phyloP scores from a whole-genome alignment of 2,113 vertebrate species.

The Cottus gobio region DNA sequence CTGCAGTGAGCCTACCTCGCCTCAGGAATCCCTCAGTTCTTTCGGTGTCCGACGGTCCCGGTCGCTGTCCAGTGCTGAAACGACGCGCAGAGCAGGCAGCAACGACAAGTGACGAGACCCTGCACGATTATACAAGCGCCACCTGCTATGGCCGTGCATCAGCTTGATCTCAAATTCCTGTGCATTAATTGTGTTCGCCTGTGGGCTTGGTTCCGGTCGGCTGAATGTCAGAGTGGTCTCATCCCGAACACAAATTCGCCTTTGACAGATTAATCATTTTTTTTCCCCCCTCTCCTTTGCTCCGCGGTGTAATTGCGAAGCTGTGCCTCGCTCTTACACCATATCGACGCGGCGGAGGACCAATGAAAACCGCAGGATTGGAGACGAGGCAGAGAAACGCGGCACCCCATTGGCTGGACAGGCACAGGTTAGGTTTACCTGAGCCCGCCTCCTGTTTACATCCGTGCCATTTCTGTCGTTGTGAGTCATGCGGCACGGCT shows the following conservation, averaged over 20 bases:
- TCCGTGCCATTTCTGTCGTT: constrained; percentile 60
- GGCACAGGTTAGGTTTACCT: constrained; percentile 66
- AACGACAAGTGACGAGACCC: constrained; percentile 49
- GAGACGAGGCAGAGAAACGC: not conserved
- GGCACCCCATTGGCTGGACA: constrained; percentile 51
- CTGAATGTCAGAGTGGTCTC: constrained; percentile 58
- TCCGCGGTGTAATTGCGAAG: constrained; percentile 66
- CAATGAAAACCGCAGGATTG: constrained; percentile 57
- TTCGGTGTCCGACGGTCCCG: constrained; percentile 52
- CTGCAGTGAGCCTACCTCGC: constrained; percentile 58
- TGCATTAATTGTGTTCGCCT: constrained; percentile 31
- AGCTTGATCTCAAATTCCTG: constrained; percentile 21
- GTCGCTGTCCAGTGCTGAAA: constrained; percentile 83
- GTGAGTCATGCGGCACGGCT: constrained; percentile 83
- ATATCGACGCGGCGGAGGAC: constrained; percentile 56
- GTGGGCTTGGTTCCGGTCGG: constrained; percentile 38
- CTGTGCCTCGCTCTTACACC: constrained; percentile 48
- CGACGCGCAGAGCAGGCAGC: constrained; percentile 62
- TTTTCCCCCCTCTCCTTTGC: constrained; percentile 32
- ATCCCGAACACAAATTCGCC: constrained; percentile 71
- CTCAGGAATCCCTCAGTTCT: constrained; percentile 60
- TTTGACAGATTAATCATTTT: constrained; percentile 79
- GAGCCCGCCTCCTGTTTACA: constrained; percentile 81
- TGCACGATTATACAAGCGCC: constrained; percentile 58
- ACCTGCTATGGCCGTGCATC: constrained; percentile 59